phyloP scores from a whole-genome alignment of 2,113 vertebrate species.

The Numenius arquata region DNA sequence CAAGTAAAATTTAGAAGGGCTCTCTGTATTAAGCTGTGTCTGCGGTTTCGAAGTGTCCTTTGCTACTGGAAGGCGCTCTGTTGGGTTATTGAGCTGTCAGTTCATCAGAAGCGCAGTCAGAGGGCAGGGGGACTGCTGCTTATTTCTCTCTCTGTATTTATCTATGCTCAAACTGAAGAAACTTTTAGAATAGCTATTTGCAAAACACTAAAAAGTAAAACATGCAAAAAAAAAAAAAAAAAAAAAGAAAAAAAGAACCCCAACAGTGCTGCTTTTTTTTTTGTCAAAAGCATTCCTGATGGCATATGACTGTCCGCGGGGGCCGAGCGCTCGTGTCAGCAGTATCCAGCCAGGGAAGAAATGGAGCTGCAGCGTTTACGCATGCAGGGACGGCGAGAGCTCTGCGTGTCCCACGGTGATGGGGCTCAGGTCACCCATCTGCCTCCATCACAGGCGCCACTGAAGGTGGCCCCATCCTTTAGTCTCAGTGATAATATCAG shows the following conservation, averaged over 20 bases:
- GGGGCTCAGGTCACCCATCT: not conserved
- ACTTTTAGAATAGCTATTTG: not conserved
- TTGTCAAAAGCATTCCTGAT: conserved; percentile 7
- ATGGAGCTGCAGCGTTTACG: not conserved
- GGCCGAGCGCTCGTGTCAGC: not conserved
- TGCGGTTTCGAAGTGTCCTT: not conserved
- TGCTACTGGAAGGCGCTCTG: not conserved
- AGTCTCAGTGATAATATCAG: not conserved
- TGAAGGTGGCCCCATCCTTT: not conserved
- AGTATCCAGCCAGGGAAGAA: not conserved
- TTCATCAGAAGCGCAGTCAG: not conserved
- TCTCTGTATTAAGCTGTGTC: not conserved
- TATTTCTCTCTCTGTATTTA: not conserved
- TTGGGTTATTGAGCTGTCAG: not conserved
- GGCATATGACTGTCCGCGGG: not conserved
- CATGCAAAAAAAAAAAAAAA: not conserved
- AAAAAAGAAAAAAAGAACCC: too few species aligned
- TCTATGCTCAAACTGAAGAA: not conserved
- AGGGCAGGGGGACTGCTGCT: not conserved
- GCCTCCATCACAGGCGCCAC: not conserved
- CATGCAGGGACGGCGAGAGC: not conserved
- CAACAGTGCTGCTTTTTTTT: not conserved
- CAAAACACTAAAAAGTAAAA: not conserved
- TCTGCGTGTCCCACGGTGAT: not conserved
- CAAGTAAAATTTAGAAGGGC: not conserved